phyloP scores from a whole-genome alignment of 2,113 vertebrate species.

The Syngnathus typhle region DNA sequence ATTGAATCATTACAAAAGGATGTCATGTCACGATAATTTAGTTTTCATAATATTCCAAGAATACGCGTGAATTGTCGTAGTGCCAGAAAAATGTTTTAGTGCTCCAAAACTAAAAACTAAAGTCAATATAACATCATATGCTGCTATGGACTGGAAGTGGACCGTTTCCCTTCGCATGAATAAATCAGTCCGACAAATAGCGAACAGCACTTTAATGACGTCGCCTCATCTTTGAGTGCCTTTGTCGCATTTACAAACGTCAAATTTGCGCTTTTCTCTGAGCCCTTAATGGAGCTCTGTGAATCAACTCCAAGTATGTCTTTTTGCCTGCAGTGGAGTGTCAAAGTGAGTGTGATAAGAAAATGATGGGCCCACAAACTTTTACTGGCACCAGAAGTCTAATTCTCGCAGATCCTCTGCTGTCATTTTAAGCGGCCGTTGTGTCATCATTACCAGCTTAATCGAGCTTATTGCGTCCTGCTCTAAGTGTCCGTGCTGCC shows the following conservation, averaged over 20 bases:
- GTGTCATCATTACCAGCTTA: conserved; percentile 8
- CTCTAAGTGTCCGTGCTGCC: background rate
- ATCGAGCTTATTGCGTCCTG: conserved; percentile 10
- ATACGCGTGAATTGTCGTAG: too few species aligned
- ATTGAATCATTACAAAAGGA: too few species aligned
- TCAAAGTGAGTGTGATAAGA: conserved; percentile 7
- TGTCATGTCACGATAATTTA: too few species aligned
- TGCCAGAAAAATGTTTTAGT: too few species aligned
- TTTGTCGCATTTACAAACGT: background rate
- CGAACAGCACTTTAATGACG: background rate
- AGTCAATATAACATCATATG: background rate
- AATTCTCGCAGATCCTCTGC: conserved; percentile 1
- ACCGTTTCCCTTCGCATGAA: background rate
- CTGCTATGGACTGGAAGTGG: background rate
- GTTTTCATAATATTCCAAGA: too few species aligned
- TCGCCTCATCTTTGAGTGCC: background rate
- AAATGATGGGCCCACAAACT: conserved; percentile 16
- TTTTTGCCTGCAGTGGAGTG: conserved; percentile 2
- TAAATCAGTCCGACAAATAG: background rate
- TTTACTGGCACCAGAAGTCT: conserved; percentile 5
- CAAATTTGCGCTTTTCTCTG: background rate
- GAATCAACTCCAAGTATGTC: conserved; percentile 1
- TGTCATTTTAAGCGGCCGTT: background rate
- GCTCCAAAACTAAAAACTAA: too few species aligned
- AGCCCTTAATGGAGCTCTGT: conserved; percentile 1